Percentiles rank a stretch among this genome's conserved stretches.
phyloP scores from a whole-genome alignment of 1,140 invertebrate genomes.

The Dendroctonus ponderosae region DNA sequence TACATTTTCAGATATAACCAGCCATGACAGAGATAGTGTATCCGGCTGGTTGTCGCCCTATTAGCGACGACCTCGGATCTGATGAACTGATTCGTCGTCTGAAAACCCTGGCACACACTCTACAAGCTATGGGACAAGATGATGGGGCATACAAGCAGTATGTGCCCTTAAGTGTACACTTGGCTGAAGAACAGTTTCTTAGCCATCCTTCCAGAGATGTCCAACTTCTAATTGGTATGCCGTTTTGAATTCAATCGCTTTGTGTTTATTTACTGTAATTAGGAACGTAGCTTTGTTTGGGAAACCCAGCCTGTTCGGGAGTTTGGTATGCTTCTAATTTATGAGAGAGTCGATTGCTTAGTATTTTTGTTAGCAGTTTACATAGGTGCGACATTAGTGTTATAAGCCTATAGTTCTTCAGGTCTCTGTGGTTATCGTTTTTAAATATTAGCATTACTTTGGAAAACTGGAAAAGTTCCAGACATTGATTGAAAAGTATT shows the following conservation, averaged over 20 bases:
- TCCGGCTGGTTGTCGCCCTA: slow-evolving; percentile 81
- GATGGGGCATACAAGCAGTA: slow-evolving; percentile 92
- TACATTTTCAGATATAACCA: neutral
- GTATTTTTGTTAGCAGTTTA: too few relatives aligned
- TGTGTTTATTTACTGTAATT: neutral
- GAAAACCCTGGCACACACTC: slow-evolving; percentile 88
- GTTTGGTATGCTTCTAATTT: too few relatives aligned
- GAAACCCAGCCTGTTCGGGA: too few relatives aligned
- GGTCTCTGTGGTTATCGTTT: too few relatives aligned
- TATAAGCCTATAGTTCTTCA: too few relatives aligned
- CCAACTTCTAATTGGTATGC: slow-evolving; percentile 59
- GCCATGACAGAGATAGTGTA: slow-evolving; percentile 81
- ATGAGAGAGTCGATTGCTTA: too few relatives aligned
- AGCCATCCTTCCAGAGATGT: slow-evolving; percentile 90
- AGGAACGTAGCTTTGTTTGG: too few relatives aligned
- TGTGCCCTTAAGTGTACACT: slow-evolving; percentile 88
- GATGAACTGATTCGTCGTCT: slow-evolving; percentile 93
- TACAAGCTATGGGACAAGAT: slow-evolving; percentile 96
- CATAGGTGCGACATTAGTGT: too few relatives aligned
- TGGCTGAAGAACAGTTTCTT: slow-evolving; percentile 91
- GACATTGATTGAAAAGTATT: too few relatives aligned
- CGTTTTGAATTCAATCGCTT: too few relatives aligned
- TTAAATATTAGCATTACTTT: too few relatives aligned
- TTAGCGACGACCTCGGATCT: slow-evolving; percentile 88
- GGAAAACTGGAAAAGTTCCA: too few relatives aligned